Percentiles rank a stretch among this genome's conserved stretches.
These are phyloP conservation scores for Paramisgurnus dabryanus DNA, from an alignment of 2,113 vertebrate species.

Conservation along the genomic window DNA sequence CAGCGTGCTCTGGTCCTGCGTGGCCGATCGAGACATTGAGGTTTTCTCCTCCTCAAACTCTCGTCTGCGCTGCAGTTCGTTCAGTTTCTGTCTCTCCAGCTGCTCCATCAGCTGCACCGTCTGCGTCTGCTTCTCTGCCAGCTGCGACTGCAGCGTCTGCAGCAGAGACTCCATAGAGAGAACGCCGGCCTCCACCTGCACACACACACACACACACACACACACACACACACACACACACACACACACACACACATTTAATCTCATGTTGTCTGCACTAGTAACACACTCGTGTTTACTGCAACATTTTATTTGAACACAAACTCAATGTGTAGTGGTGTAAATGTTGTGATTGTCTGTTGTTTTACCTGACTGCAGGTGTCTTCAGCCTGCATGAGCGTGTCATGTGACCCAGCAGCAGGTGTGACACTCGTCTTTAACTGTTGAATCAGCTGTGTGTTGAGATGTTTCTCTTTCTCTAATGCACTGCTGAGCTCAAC, in stretches of 20 bases:
- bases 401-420: conserved; percentile 47
- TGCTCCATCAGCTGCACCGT: conserved; percentile 84
- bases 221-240: background rate
- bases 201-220: background rate
- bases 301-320: too few relatives aligned
- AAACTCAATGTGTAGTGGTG: too few relatives aligned
- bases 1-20: conserved; percentile 79
- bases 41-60: conserved; percentile 83
- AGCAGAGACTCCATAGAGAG: conserved; percentile 71
- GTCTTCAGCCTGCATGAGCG: conserved; percentile 6
- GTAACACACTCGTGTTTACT: too few relatives aligned
- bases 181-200: conserved; percentile 38
- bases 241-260: background rate
- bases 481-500: conserved; percentile 81
- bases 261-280: too few relatives aligned
- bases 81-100: conserved; percentile 83
- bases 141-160: conserved; percentile 81
- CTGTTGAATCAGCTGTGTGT: conserved; percentile 55
- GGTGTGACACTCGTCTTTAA: conserved; percentile 49
- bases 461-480: conserved; percentile 78
- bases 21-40: conserved; percentile 70
- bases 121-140: conserved; percentile 84
- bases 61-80: conserved; percentile 78
- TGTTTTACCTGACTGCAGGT: conserved; percentile 32
- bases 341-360: background rate